These are phyloP conservation scores for Eurystomus gularis DNA, from an alignment of 2,113 vertebrate genomes.

Conservation along the genomic window DNA sequence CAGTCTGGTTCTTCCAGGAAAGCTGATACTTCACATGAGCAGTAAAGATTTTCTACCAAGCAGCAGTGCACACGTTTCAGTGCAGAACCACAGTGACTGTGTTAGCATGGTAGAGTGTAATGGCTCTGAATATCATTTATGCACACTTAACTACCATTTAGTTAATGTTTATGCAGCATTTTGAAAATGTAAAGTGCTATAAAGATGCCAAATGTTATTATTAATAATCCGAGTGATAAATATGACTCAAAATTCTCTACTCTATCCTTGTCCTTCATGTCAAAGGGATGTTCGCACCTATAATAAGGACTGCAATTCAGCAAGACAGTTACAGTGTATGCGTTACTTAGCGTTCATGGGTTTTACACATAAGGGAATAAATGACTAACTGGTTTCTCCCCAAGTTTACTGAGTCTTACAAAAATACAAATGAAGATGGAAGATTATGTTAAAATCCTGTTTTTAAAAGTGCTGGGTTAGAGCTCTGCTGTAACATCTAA, in stretches of 20 bases:
- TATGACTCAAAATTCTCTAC: slow-evolving; percentile 17
- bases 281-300: neutral
- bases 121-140: slow-evolving; percentile 58
- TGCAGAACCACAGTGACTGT: neutral
- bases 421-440: neutral
- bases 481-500: neutral
- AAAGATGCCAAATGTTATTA: slow-evolving; percentile 54
- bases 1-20: slow-evolving; percentile 42
- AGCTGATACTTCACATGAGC: slow-evolving; percentile 45
- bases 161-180: slow-evolving; percentile 62
- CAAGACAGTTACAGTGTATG: neutral
- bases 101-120: slow-evolving; percentile 16
- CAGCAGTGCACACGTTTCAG: neutral
- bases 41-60: slow-evolving; percentile 51
- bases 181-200: slow-evolving; percentile 46
- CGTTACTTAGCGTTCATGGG: neutral
- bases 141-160: slow-evolving; percentile 59
- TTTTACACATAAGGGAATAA: neutral
- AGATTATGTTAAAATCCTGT: slow-evolving; percentile 7
- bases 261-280: slow-evolving; percentile 13
- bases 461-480: slow-evolving; percentile 9
- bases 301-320: slow-evolving; percentile 1
- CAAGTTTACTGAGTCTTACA: neutral
- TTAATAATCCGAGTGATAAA: slow-evolving; percentile 54
- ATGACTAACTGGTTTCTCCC: neutral